phyloP scores from a whole-genome alignment of 2,797 vertebrate species.

The Hyperoplus immaculatus region DNA sequence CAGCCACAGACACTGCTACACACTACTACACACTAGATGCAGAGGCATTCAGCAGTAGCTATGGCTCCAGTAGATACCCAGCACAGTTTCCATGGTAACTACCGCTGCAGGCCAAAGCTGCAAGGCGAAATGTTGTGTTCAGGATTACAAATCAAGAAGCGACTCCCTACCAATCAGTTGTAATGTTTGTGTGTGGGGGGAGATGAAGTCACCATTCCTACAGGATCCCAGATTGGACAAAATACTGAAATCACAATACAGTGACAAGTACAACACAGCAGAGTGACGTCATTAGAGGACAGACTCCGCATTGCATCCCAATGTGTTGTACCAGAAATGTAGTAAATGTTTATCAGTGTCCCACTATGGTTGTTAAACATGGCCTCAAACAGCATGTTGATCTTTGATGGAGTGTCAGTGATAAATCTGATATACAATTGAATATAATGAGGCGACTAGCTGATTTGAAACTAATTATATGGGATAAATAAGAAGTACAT shows the following conservation, averaged over 20 bases:
- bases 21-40: no score
- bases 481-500: not conserved
- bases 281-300: not conserved
- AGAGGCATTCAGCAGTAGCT: not conserved
- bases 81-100: conserved; percentile 33
- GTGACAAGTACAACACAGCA: not conserved
- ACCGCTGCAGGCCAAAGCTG: not conserved
- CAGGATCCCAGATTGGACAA: not conserved
- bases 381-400: no score
- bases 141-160: not conserved
- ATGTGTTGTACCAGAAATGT: not conserved
- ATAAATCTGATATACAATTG: not conserved
- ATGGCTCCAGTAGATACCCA: not conserved
- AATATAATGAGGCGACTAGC: not conserved
- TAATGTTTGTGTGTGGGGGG: no score
- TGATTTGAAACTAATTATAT: not conserved
- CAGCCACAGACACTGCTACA: no score
- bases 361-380: not conserved
- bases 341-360: not conserved
- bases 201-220: not conserved
- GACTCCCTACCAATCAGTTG: not conserved
- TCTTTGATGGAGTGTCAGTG: not conserved
- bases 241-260: not conserved
- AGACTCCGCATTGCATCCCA: not conserved
- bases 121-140: not conserved